Percentiles rank a stretch among this genome's conserved stretches.
These are phyloP conservation scores for Danio tinwini DNA, from an alignment of 2,797 vertebrate species.

Conservation along the genomic window DNA sequence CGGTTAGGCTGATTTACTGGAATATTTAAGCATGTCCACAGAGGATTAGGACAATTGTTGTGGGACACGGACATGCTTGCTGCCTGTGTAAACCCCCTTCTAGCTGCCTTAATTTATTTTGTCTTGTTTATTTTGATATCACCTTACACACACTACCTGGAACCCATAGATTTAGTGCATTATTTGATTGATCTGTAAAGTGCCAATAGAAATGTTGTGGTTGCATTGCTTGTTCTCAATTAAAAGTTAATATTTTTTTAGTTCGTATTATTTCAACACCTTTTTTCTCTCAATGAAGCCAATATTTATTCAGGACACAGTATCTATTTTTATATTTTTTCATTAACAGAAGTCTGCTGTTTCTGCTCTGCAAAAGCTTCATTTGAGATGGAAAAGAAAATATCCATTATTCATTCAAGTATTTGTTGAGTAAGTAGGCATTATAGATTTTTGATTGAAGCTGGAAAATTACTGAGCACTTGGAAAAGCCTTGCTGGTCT, in stretches of 20 bases:
- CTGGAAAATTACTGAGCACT: conserved; percentile 13
- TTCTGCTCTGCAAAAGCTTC: neutral
- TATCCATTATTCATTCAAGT: neutral
- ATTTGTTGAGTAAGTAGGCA: neutral
- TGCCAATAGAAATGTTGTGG: too few relatives aligned
- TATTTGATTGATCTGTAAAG: neutral
- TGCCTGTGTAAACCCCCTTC: neutral
- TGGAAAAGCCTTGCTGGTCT: conserved; percentile 43
- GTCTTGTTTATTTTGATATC: neutral
- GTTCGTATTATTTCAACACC: too few relatives aligned
- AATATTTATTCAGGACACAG: too few relatives aligned
- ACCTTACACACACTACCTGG: neutral
- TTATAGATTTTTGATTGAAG: conserved; percentile 1
- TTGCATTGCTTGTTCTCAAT: too few relatives aligned
- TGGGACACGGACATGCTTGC: neutral
- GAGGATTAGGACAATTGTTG: conserved; percentile 26
- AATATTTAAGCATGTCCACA: conserved; percentile 51
- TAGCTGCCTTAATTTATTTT: neutral
- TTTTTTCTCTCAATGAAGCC: too few relatives aligned
- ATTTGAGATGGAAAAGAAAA: neutral
- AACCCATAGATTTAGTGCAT: neutral
- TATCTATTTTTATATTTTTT: neutral
- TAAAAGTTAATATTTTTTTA: too few relatives aligned
- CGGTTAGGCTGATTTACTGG: conserved; percentile 34
- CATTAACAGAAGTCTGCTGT: neutral